Conservation (phyloP, 2,113 vertebrate species). For the Okapia johnstoni region DNA sequence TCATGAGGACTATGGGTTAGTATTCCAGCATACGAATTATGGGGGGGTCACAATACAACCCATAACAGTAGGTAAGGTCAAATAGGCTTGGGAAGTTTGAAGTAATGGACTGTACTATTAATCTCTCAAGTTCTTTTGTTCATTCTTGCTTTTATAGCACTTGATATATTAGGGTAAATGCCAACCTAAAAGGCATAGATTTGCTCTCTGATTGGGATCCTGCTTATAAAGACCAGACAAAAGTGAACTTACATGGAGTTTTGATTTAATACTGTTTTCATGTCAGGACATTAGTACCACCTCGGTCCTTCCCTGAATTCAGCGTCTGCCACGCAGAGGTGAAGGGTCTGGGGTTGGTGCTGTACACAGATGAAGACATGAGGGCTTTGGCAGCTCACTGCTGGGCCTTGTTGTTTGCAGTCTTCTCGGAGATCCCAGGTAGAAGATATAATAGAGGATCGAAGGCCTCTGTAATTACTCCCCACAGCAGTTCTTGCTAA, state of each 20-base stretch:
- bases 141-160: neutral
- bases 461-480: constrained; percentile 61
- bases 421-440: constrained; percentile 33
- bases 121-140: neutral
- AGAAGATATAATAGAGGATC: constrained; percentile 40
- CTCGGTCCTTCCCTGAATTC: neutral
- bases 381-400: neutral
- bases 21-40: neutral
- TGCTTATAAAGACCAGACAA: neutral
- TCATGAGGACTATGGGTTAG: neutral
- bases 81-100: neutral
- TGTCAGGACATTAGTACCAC: neutral
- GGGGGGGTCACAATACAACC: neutral
- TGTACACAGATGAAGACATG: neutral
- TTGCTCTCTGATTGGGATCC: neutral
- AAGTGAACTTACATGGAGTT: neutral
- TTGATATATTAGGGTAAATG: neutral
- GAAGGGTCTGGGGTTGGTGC: neutral
- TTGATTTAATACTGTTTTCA: neutral
- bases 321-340: neutral
- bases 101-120: neutral
- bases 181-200: neutral
- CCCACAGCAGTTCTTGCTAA: constrained; percentile 4
- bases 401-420: constrained; percentile 1
- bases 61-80: neutral